Conservation (phyloP, 2,888 invertebrate genomes). For the Andrena praecox region DNA sequence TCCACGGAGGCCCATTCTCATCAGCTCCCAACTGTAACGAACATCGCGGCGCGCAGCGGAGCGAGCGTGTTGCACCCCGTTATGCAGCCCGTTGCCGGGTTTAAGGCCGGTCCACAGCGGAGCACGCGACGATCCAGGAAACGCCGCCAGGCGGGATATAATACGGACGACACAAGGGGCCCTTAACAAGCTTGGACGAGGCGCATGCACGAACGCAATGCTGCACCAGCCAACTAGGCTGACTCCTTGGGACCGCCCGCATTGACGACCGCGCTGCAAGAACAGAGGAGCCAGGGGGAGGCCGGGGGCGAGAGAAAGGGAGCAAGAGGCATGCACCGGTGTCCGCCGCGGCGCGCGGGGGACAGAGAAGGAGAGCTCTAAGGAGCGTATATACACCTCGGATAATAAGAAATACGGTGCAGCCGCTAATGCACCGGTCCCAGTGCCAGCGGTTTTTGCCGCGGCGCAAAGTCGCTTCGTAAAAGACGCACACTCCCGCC, state of each 20-base stretch:
- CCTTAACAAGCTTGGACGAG: constrained; percentile 73
- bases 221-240: constrained; percentile 69
- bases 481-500: constrained; percentile 44
- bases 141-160: constrained; percentile 67
- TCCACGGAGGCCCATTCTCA: no score
- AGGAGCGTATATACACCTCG: constrained; percentile 50
- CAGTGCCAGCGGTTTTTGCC: constrained; percentile 54
- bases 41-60: constrained; percentile 44
- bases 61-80: constrained; percentile 58
- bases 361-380: constrained; percentile 24
- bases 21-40: constrained; percentile 33
- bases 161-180: constrained; percentile 70
- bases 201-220: constrained; percentile 69
- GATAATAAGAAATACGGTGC: constrained; percentile 71
- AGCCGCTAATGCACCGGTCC: constrained; percentile 63
- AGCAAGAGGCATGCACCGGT: background rate
- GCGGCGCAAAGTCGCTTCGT: constrained; percentile 40
- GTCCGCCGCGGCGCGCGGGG: no score
- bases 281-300: constrained; percentile 26
- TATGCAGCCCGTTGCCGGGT: constrained; percentile 40
- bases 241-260: constrained; percentile 71
- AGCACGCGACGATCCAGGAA: constrained; percentile 74
- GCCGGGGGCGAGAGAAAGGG: constrained; percentile 18
- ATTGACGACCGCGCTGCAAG: constrained; percentile 62
- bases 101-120: constrained; percentile 47